Evolutionary conservation across 1,140 invertebrate species (phyloP).

Genomic region (Drosophila kanapiae): DNA sequence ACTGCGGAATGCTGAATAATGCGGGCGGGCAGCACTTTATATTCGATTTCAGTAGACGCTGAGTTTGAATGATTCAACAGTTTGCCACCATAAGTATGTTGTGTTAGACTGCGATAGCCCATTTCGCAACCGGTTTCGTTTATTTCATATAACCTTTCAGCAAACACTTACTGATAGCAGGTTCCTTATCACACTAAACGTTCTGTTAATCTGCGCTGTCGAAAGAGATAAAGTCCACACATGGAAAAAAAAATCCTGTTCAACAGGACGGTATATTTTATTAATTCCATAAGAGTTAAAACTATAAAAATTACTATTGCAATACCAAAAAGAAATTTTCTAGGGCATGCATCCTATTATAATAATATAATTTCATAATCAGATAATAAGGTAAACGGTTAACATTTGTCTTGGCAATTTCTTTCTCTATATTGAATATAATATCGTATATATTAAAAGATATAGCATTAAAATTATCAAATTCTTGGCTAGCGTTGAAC

Average conservation of each 20-base stretch:
- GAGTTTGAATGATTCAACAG: not conserved
- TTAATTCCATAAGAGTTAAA: too few relatives aligned
- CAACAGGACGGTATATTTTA: too few relatives aligned
- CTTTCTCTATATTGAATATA: too few relatives aligned
- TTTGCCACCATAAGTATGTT: not conserved
- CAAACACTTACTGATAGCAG: slow-evolving; percentile 1
- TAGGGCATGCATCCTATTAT: too few relatives aligned
- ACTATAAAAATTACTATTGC: too few relatives aligned
- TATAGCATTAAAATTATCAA: too few relatives aligned
- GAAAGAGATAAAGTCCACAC: not conserved
- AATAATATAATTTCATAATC: too few relatives aligned
- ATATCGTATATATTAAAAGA: too few relatives aligned
- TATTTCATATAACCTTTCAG: slow-evolving; percentile 3
- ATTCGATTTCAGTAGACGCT: not conserved
- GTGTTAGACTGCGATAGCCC: slow-evolving; percentile 15
- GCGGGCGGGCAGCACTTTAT: not conserved
- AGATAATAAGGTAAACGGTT: too few relatives aligned
- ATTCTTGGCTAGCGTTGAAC: too few relatives aligned
- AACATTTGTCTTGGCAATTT: too few relatives aligned
- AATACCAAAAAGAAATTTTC: too few relatives aligned
- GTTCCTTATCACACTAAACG: slow-evolving; percentile 2
- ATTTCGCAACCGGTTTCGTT: slow-evolving; percentile 12
- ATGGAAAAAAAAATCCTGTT: not conserved
- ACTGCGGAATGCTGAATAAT: not conserved
- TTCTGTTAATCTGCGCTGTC: not conserved